Conservation (phyloP, 2,113 vertebrate species). For the Syngnathus scovelli region DNA sequence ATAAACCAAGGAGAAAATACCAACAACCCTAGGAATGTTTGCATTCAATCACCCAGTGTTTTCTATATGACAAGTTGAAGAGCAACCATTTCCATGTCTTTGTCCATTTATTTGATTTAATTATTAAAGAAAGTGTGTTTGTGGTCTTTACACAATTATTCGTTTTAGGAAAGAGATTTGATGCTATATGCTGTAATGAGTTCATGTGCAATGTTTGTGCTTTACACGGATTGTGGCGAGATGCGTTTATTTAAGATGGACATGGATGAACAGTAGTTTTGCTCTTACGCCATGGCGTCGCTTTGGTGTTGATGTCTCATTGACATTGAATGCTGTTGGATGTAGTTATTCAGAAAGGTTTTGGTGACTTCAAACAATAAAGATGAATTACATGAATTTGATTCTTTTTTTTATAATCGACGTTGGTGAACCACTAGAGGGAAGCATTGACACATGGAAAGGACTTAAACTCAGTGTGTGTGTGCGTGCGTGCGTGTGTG, state of each 20-base stretch:
- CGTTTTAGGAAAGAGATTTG: constrained; percentile 23
- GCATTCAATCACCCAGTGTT: constrained; percentile 9
- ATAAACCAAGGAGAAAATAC: neutral
- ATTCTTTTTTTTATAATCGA: neutral
- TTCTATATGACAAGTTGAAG: constrained; percentile 3
- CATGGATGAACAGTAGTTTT: constrained; percentile 30
- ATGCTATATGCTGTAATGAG: constrained; percentile 28
- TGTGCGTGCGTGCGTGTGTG: too few species aligned
- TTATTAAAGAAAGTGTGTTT: neutral
- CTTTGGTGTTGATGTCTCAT: constrained; percentile 50
- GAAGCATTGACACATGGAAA: constrained; percentile 22
- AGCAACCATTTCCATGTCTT: neutral
- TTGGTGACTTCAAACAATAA: constrained; percentile 69
- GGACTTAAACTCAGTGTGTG: neutral
- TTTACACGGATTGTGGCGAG: constrained; percentile 41
- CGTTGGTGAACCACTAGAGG: constrained; percentile 38
- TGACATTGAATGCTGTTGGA: constrained; percentile 58
- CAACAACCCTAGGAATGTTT: neutral
- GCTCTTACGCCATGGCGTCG: constrained; percentile 37
- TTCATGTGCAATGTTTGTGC: constrained; percentile 56
- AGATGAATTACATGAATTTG: constrained; percentile 40
- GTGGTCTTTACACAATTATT: neutral
- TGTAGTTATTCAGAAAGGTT: constrained; percentile 60
- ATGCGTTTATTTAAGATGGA: constrained; percentile 34
- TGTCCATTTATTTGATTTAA: constrained; percentile 19